Percentiles rank a stretch among this genome's conserved stretches.
Conservation (phyloP, 2,797 vertebrate species). For the Pteronotus mesoamericanus region DNA sequence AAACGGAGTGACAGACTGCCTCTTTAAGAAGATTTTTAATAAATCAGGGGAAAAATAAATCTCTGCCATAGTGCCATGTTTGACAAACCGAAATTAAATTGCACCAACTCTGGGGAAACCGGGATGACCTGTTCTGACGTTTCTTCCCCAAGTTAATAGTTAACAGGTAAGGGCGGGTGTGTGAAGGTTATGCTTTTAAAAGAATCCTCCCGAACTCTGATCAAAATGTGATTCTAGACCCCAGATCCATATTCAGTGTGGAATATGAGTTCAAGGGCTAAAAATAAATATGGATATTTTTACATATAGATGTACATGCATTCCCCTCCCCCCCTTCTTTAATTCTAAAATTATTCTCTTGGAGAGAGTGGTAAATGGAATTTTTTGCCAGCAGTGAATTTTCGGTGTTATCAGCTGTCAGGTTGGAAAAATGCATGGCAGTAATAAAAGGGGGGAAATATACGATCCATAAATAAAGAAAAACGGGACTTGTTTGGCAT, state of each 20-base stretch:
- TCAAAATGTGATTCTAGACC: conserved; percentile 21
- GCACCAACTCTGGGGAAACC: conserved; percentile 78
- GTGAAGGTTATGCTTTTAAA: not conserved
- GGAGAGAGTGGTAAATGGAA: conserved; percentile 49
- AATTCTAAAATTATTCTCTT: conserved; percentile 56
- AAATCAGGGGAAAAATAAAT: conserved; percentile 87
- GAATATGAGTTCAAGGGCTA: not conserved
- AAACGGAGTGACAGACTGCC: conserved; percentile 84
- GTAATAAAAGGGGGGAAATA: conserved; percentile 74
- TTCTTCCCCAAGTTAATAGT: conserved; percentile 61
- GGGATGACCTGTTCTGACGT: conserved; percentile 83
- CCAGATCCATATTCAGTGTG: not conserved
- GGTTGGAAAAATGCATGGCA: conserved; percentile 72
- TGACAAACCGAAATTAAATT: conserved; percentile 88
- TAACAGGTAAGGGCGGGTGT: conserved; percentile 42
- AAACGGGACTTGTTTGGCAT: conserved; percentile 71
- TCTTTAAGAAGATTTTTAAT: conserved; percentile 85
- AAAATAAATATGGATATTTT: conserved; percentile 58
- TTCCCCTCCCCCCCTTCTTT: conserved; percentile 25
- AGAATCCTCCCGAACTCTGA: not conserved
- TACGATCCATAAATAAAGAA: conserved; percentile 79
- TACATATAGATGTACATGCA: conserved; percentile 2
- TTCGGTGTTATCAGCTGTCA: conserved; percentile 75
- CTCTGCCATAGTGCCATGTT: conserved; percentile 67
- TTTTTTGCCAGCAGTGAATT: conserved; percentile 66